These are phyloP conservation scores for Melieria omissa DNA, from an alignment of 2,888 invertebrate genomes.

Conservation along the genomic window DNA sequence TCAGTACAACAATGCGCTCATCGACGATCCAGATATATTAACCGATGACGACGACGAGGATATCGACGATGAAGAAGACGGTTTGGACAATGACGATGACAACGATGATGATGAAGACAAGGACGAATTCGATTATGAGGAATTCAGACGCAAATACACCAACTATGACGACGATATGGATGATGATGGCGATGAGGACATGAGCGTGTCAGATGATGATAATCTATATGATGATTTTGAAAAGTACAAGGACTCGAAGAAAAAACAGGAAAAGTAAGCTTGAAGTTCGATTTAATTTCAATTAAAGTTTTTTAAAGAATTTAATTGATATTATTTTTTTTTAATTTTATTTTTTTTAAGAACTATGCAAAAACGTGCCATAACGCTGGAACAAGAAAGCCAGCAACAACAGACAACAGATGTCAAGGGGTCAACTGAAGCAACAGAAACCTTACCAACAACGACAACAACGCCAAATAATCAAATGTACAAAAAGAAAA, in stretches of 20 bases:
- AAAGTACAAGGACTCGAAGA: conserved; percentile 53
- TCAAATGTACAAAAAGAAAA: too few relatives aligned
- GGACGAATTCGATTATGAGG: conserved; percentile 38
- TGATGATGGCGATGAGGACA: conserved; percentile 37
- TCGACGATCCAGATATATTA: conserved; percentile 53
- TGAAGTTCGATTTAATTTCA: too few relatives aligned
- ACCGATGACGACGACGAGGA: conserved; percentile 45
- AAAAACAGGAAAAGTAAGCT: conserved; percentile 45
- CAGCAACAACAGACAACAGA: too few relatives aligned
- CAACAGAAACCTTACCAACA: too few relatives aligned
- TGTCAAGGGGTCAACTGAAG: too few relatives aligned
- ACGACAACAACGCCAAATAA: too few relatives aligned
- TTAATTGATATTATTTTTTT: too few relatives aligned
- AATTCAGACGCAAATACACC: conserved; percentile 41
- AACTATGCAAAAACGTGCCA: too few relatives aligned
- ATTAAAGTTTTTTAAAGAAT: too few relatives aligned
- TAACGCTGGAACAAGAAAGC: too few relatives aligned
- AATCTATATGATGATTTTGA: conserved; percentile 59
- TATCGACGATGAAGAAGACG: conserved; percentile 42
- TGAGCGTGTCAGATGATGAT: conserved; percentile 50
- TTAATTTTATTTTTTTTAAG: too few relatives aligned
- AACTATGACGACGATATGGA: conserved; percentile 42
- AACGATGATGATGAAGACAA: conserved; percentile 43
- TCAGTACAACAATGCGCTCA: conserved; percentile 57
- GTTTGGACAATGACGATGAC: conserved; percentile 41